Base-by-base conservation (phyloP, 1,140 invertebrate genomes). In the Capitella teleta region DNA sequence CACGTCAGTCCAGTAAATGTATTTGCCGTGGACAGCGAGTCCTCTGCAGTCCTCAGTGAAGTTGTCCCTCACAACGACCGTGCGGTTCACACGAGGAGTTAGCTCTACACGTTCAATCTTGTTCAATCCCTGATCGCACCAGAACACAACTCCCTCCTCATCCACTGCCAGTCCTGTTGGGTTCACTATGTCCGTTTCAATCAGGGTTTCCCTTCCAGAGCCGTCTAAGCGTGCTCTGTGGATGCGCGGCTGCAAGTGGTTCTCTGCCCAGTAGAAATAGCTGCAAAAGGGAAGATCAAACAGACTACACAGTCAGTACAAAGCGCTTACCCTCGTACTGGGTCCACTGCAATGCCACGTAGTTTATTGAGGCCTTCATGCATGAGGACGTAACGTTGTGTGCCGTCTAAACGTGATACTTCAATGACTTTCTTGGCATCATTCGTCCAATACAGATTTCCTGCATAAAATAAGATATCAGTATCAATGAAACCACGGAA, bases 341-440 rank as follows among this genome's bases (percentile, higher is more conserved):
- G 95, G 76, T 98, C 88, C 0, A 98, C 79, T 0, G 94, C 93
- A 54, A 99, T 91, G 2, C 93, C 90, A 61, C 91, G 77, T 0
- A 94, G 94, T 57, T 94, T 76, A 63, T 97, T 91, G 0, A 96
- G 89, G 61, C 87, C 77, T 2, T 87, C 84, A 50, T 97, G 94
- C 81, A 95, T 91, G 0, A 97, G 85, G 28, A 96, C 74, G 61
- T 94, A 83, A 0, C 82, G 75, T 8, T 89, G 86, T 62, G 90
- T 84, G 4, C 89, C 73, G 63, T 98, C 91, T 83, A 67, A 53
- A 30, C 53, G 60, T 43, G 61, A 49, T 43, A 70, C 61, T 51
- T 67, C 62, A 34, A 76, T 72, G 1, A 61, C 61, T 49, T 65
- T 57, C 21, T 64, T 59, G 59, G 85, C 80, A 62, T 87, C 84